Conservation (phyloP, 2,113 vertebrate genomes). For the Lathamus discolor region DNA sequence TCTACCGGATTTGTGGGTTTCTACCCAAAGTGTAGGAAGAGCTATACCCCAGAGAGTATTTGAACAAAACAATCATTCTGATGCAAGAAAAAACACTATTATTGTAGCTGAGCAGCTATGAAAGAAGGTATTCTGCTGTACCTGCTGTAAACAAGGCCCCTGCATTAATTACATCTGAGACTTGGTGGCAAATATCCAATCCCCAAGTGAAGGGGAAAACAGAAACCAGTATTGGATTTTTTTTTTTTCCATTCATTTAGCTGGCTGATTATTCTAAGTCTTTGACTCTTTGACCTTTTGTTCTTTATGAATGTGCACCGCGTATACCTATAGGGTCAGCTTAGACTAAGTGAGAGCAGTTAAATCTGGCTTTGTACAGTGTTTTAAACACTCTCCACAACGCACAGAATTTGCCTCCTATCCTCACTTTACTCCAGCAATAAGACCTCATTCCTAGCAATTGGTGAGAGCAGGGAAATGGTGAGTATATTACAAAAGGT, state of each 20-base stretch:
- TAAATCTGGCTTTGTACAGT: slow-evolving; percentile 18
- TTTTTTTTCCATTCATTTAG: slow-evolving; percentile 30
- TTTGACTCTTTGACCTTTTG: slow-evolving; percentile 59
- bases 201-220: slow-evolving; percentile 1
- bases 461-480: not conserved
- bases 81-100: slow-evolving; percentile 26
- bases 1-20: not conserved
- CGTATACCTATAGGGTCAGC: slow-evolving; percentile 26
- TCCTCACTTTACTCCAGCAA: not conserved
- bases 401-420: not conserved
- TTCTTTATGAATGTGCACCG: slow-evolving; percentile 40
- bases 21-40: not conserved
- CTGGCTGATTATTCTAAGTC: slow-evolving; percentile 37
- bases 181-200: slow-evolving; percentile 58
- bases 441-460: not conserved
- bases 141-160: slow-evolving; percentile 50
- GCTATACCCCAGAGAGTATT: not conserved
- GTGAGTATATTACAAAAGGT: not conserved
- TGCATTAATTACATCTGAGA: slow-evolving; percentile 54
- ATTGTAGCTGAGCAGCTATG: slow-evolving; percentile 8
- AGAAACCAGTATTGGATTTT: not conserved
- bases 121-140: slow-evolving; percentile 52
- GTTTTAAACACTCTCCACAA: not conserved
- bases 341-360: not conserved
- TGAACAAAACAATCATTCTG: slow-evolving; percentile 38